Base-by-base conservation (phyloP, 2,113 vertebrate genomes). In the Clarias macrocephalus region DNA sequence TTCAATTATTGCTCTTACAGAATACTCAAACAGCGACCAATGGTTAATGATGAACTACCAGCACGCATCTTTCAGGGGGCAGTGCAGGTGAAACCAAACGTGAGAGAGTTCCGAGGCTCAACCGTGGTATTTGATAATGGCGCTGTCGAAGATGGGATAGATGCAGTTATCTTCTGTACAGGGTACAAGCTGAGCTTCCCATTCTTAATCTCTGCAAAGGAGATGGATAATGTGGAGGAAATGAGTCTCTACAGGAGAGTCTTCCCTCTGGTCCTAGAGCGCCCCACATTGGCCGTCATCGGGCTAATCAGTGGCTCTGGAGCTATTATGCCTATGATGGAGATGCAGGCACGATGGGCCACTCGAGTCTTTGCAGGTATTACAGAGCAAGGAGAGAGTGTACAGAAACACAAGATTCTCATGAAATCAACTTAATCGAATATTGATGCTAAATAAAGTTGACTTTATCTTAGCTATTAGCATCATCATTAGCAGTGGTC, bases 311-410 rank as follows among this genome's bases (percentile, higher is more conserved):
- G 96, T 75, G 88, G 94, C 1, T 84, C 93, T 28, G 97, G 97
- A 15, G 94, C 97, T 28, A 93, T 96, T 66, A 96, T 97, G 95
- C 95, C 97, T 5, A 48, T 94, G 80, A 91, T 96, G 0, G 98
- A 99, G 92, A 92, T 99, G 89, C 98, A 99, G 91, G 95, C 94
- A n/a, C 95, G 97, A 66, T 99, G 97, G 97, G 97, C 93, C 76
- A 93, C 94, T 0, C 48, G 62, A 0, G 92, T 97, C n/a, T 97
- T 99, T 88, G 92, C 95, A 90, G 97, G 98, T 98, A 95, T 92
- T 87, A 18, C 2, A 73, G 42, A 25, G 37, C 6, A 12, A 19
- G 15, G 13, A 57, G 42, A 73, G 48, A 48, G 10, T 63, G n/a
- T 16, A 59, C 59, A 1, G 19, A 42, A 62, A 25, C 28, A 59